These are phyloP conservation scores for Trachymyrmex cornetzi DNA, from an alignment of 1,140 invertebrate genomes.

Conservation along the genomic window DNA sequence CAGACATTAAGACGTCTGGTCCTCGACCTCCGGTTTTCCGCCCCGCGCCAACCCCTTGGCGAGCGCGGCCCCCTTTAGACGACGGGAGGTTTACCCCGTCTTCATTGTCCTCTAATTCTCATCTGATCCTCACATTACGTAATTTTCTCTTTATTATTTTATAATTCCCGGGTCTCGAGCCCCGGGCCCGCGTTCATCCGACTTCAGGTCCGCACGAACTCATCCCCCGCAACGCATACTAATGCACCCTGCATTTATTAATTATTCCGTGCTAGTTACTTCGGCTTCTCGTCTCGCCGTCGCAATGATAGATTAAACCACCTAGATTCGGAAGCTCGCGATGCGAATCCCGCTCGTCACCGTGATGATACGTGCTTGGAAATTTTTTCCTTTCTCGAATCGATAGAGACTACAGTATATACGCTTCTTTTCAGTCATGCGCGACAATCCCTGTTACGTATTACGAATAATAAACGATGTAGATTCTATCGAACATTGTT, in stretches of 20 bases:
- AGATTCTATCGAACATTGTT: background rate
- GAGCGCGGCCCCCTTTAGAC: conserved; percentile 64
- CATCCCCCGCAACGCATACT: conserved; percentile 78
- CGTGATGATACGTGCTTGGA: conserved; percentile 51
- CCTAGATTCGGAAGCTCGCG: conserved; percentile 71
- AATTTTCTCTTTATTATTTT: conserved; percentile 85
- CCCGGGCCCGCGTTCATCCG: conserved; percentile 66
- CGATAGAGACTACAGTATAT: conserved; percentile 29
- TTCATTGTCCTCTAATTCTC: conserved; percentile 81
- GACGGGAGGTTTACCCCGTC: conserved; percentile 74
- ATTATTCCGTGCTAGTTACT: conserved; percentile 80
- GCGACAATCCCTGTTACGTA: no score
- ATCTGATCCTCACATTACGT: conserved; percentile 81
- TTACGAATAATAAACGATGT: background rate
- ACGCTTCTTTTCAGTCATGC: background rate
- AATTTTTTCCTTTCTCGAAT: conserved; percentile 64
- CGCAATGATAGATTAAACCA: conserved; percentile 76
- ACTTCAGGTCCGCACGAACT: conserved; percentile 71
- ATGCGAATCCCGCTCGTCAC: conserved; percentile 65
- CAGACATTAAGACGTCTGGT: conserved; percentile 85
- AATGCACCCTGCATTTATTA: conserved; percentile 83
- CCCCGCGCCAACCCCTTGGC: conserved; percentile 17
- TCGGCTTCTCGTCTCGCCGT: conserved; percentile 71
- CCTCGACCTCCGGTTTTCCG: conserved; percentile 80
- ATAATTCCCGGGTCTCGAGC: conserved; percentile 74